These are phyloP conservation scores for Hydrochoerus hydrochaeris DNA, from an alignment of 2,113 vertebrate species.

Conservation along the genomic window DNA sequence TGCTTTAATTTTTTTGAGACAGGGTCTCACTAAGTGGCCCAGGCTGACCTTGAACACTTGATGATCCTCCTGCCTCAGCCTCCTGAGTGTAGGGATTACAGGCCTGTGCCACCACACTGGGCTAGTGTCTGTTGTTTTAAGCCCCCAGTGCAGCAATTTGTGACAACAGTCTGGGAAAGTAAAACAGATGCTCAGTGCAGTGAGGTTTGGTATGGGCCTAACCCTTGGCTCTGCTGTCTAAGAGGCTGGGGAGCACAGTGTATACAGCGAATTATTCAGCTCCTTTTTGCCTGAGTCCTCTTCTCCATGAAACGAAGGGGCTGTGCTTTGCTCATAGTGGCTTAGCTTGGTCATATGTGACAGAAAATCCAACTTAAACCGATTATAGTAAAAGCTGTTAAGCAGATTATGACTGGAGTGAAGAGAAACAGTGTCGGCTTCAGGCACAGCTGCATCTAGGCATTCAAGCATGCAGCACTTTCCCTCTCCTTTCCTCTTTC, in stretches of 20 bases:
- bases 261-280: background rate
- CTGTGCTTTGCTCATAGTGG: background rate
- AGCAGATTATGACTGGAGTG: background rate
- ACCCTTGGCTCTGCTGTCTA: background rate
- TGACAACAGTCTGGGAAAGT: background rate
- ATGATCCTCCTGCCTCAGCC: background rate
- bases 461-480: accelerated
- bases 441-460: background rate
- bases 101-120: background rate
- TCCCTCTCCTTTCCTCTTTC: too few relatives aligned
- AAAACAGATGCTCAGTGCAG: background rate
- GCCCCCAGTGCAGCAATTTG: background rate
- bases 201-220: accelerated
- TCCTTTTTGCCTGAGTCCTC: background rate
- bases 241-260: accelerated
- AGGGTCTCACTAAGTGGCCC: background rate
- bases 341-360: background rate
- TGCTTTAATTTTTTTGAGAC: background rate
- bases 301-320: accelerated
- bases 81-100: background rate
- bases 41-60: background rate
- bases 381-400: background rate
- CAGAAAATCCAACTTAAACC: background rate
- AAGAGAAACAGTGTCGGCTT: background rate
- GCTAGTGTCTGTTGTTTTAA: background rate